These are phyloP conservation scores for Scytalopus superciliaris DNA, from an alignment of 2,113 vertebrate genomes.

Conservation along the genomic window DNA sequence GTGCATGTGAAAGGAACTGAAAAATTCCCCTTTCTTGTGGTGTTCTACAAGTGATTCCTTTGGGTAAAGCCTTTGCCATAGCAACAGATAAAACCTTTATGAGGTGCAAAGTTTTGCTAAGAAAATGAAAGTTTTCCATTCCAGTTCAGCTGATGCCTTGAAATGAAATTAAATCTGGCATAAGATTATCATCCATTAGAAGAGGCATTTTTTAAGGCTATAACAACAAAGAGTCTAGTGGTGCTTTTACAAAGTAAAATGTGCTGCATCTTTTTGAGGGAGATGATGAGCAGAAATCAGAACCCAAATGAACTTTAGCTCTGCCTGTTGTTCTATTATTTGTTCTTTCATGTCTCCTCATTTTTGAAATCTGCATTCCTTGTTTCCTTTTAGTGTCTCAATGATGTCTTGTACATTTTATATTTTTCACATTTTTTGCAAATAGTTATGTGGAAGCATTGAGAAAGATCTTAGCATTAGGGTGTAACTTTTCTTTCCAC, in stretches of 20 bases:
- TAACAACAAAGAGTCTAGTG: not conserved
- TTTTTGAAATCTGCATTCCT: not conserved
- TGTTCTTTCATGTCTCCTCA: not conserved
- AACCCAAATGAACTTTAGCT: not conserved
- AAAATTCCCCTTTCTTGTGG: not conserved
- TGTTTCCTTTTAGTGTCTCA: not conserved
- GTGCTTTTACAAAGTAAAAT: not conserved
- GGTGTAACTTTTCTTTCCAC: not conserved
- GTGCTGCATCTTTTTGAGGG: not conserved
- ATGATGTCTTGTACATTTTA: not conserved
- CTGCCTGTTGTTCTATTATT: not conserved
- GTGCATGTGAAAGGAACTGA: constrained; percentile 20
- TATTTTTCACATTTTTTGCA: not conserved
- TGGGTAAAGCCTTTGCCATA: constrained; percentile 26
- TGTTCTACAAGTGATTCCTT: constrained; percentile 5
- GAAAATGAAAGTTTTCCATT: constrained; percentile 61
- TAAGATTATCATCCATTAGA: constrained; percentile 11
- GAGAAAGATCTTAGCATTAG: not conserved
- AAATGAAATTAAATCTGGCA: constrained; percentile 59
- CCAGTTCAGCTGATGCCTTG: constrained; percentile 35
- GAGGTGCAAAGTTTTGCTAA: constrained; percentile 63
- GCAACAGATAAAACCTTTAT: constrained; percentile 68
- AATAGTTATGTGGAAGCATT: not conserved
- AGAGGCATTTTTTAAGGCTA: constrained; percentile 14
- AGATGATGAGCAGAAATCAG: not conserved